Conservation (phyloP, 2,797 vertebrate genomes). For the Alca torda region DNA sequence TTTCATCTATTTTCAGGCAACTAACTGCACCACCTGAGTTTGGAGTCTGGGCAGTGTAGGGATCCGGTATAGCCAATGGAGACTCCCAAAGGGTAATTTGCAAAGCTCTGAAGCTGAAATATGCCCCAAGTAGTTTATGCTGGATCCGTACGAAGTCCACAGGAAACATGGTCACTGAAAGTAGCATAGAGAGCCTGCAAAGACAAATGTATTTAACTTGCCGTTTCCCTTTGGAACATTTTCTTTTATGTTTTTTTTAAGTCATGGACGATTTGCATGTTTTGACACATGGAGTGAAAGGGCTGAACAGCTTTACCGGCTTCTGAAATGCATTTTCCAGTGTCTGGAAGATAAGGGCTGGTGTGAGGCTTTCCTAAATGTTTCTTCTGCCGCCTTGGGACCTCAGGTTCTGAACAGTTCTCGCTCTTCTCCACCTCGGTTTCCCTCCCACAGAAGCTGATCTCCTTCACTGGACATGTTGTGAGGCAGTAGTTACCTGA, state of each 20-base stretch:
- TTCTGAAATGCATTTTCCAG: neutral
- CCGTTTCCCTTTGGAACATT: neutral
- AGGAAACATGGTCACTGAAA: neutral
- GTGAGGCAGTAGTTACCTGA: neutral
- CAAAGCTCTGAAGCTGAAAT: neutral
- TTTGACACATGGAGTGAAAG: neutral
- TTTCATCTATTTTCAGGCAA: neutral
- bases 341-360: neutral
- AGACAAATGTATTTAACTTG: neutral
- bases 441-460: neutral
- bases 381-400: neutral
- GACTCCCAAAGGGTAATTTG: neutral
- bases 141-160: neutral
- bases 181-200: neutral
- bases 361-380: neutral
- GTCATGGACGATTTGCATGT: neutral
- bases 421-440: neutral
- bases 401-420: neutral
- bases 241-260: neutral
- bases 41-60: neutral
- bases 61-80: neutral
- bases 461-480: neutral
- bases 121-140: neutral
- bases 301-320: neutral
- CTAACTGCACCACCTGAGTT: neutral